Evolutionary conservation across 2,113 vertebrate species (phyloP), one percentile per base, ranked within the genome.

Genomic region (Lota lota): DNA sequence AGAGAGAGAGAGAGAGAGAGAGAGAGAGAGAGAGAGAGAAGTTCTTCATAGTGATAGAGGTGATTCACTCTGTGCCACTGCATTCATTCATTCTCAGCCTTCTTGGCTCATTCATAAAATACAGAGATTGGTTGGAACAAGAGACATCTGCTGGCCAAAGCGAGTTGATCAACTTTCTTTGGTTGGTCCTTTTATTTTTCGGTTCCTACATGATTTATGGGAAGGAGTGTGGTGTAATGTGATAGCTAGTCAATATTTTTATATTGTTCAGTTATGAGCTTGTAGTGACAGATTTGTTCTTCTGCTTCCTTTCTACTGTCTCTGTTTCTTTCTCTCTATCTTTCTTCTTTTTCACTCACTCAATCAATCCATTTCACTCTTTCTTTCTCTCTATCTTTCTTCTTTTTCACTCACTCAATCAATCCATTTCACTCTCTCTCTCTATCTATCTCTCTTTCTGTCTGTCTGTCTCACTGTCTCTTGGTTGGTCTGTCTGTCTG

Each of bases 141-240:
- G 90, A 86, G 90, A 80, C 90, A 77, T 80, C 91, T 92, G 81
- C 73, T 90, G 91, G 86, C 78, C 64, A 69, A 68, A 1, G n/a
- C 22, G 5, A 22, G 75, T 81, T 75, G 47, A 53, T 64, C 63
- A 57, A 3, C 51, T 17, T 53, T 17, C 15, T 18, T 61, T 22
- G 28, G 56, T 18, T 62, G 21, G 28, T 63, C 14, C 8, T 70
- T 51, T 76, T 54, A 74, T 68, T 75, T 61, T 51, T 6, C 61
- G 63, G 36, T 22, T 61, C 67, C 2, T 22, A 22, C 63, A 56
- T 22, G 36, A 11, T 40, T 3, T 40, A 3, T 40, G 11, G 36
- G 1, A 11, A 5, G 36, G 36, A 40, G 36, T 5, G 6, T 3
- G 36, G 2, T 40, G 36, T 3, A 5, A 40, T 6, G 36, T 10